phyloP scores from a whole-genome alignment of 2,113 vertebrate genomes.

The Prionailurus bengalensis region DNA sequence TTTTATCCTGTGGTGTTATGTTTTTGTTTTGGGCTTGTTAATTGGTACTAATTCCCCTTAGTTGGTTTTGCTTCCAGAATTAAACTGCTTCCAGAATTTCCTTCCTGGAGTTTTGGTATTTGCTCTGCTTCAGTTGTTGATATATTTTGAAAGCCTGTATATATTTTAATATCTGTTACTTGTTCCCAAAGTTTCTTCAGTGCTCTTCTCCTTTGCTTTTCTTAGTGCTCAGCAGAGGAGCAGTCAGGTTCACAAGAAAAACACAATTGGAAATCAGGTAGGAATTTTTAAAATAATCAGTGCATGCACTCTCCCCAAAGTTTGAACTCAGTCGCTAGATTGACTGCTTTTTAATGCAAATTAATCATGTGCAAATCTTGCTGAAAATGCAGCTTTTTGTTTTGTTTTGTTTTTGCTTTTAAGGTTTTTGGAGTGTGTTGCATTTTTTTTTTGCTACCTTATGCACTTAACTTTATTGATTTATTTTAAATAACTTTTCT shows the following conservation, averaged over 20 bases:
- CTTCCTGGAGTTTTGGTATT: slow-evolving; percentile 46
- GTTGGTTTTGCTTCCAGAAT: slow-evolving; percentile 69
- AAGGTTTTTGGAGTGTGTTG: slow-evolving; percentile 66
- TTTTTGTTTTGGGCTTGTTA: slow-evolving; percentile 25
- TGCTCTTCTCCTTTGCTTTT: slow-evolving; percentile 86
- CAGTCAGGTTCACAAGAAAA: slow-evolving; percentile 92
- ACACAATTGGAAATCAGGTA: slow-evolving; percentile 94
- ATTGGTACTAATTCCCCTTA: slow-evolving; percentile 1
- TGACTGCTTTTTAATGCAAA: slow-evolving; percentile 78
- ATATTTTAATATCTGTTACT: slow-evolving; percentile 65
- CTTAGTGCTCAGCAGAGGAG: slow-evolving; percentile 92
- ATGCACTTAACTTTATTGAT: slow-evolving; percentile 64
- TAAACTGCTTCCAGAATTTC: background rate
- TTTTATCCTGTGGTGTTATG: slow-evolving; percentile 38
- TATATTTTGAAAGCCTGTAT: slow-evolving; percentile 44
- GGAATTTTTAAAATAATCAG: slow-evolving; percentile 82
- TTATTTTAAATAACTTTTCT: slow-evolving; percentile 74
- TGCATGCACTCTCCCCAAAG: slow-evolving; percentile 78
- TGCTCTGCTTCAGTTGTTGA: slow-evolving; percentile 30
- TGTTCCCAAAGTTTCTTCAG: slow-evolving; percentile 81
- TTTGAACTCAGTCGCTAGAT: slow-evolving; percentile 80
- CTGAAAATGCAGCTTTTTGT: slow-evolving; percentile 74
- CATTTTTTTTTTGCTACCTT: slow-evolving; percentile 51
- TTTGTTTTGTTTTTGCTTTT: slow-evolving; percentile 72
- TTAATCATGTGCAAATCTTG: slow-evolving; percentile 75